These are phyloP conservation scores for Catharus minimus DNA, from an alignment of 2,113 vertebrate species.

Conservation along the genomic window DNA sequence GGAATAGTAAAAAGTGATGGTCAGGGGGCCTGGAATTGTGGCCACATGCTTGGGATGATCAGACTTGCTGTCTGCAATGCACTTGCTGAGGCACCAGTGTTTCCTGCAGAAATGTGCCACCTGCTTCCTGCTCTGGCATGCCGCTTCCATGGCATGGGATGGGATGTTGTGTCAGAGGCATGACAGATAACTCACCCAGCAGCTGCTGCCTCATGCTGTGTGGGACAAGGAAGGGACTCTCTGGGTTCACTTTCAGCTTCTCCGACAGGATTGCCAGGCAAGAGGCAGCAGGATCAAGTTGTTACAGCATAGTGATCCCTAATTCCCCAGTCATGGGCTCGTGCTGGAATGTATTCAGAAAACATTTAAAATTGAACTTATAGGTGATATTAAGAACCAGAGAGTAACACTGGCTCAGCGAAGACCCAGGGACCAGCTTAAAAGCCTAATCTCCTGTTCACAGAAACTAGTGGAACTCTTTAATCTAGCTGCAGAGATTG, in stretches of 20 bases:
- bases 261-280: background rate
- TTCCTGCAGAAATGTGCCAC: slow-evolving; percentile 1
- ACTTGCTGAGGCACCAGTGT: background rate
- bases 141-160: background rate
- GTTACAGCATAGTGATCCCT: background rate
- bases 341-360: background rate
- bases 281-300: background rate
- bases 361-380: background rate
- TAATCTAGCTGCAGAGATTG: background rate
- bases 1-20: background rate
- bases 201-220: background rate
- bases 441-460: background rate
- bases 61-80: background rate
- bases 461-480: background rate
- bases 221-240: background rate
- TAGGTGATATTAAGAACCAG: background rate
- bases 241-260: background rate
- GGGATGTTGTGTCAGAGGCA: background rate
- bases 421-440: background rate
- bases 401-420: background rate
- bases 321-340: background rate
- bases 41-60: background rate
- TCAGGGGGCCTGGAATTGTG: background rate
- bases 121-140: background rate
- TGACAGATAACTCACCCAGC: background rate